Conservation (phyloP, 2,113 vertebrate species). For the Morone saxatilis region DNA sequence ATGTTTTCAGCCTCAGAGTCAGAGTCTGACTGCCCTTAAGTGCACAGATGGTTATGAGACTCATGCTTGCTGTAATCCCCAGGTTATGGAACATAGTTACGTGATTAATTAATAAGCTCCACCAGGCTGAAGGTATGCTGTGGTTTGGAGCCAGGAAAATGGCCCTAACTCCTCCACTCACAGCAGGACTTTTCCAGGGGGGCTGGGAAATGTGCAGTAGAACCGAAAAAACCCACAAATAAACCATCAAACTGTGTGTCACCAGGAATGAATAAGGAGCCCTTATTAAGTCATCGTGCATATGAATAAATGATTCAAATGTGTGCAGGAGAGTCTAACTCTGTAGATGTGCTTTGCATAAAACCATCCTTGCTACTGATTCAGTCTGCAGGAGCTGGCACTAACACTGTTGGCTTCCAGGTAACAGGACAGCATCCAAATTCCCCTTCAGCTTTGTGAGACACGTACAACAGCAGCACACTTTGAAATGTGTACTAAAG, state of each 20-base stretch:
- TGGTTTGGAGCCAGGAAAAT: conserved; percentile 63
- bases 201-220: conserved; percentile 55
- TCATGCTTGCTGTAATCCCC: conserved; percentile 68
- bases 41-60: conserved; percentile 66
- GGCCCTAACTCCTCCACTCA: conserved; percentile 41
- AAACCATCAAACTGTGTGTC: conserved; percentile 51
- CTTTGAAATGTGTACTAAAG: conserved; percentile 35
- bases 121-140: conserved; percentile 68
- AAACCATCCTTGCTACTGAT: conserved; percentile 33
- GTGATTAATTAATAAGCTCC: conserved; percentile 81
- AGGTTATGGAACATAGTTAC: conserved; percentile 74
- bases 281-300: conserved; percentile 61
- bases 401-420: conserved; percentile 35
- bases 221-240: conserved; percentile 46
- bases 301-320: conserved; percentile 68
- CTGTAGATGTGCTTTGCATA: conserved; percentile 53
- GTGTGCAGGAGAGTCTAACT: conserved; percentile 49
- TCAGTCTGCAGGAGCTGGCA: conserved; percentile 35
- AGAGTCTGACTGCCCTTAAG: conserved; percentile 37
- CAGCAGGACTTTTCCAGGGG: conserved; percentile 65
- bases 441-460: conserved; percentile 46
- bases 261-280: conserved; percentile 54
- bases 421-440: conserved; percentile 55
- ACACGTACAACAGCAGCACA: conserved; percentile 31
- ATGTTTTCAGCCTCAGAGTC: conserved; percentile 36